A percentile compares a stretch with the other conserved stretches of the same genome.
These are phyloP conservation scores for Scrobipalpa costella DNA, from an alignment of 2,888 invertebrate species.

Conservation along the genomic window DNA sequence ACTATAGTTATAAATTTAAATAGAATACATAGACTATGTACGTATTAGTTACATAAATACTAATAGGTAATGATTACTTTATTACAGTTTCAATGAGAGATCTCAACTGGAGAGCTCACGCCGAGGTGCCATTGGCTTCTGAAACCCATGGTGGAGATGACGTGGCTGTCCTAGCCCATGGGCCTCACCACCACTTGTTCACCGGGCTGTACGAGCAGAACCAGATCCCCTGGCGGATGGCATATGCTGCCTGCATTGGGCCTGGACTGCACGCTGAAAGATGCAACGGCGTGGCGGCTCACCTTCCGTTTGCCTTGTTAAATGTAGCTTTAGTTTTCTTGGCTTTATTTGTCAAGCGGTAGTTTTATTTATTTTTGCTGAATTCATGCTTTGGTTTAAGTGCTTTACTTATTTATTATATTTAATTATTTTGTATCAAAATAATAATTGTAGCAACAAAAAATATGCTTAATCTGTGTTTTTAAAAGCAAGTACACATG, in stretches of 20 bases:
- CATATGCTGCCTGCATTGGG: slow-evolving; percentile 87
- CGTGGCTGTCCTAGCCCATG: slow-evolving; percentile 86
- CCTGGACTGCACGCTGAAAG: slow-evolving; percentile 49
- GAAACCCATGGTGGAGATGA: slow-evolving; percentile 91
- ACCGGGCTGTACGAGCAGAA: slow-evolving; percentile 89
- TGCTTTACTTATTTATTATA: too few relatives aligned
- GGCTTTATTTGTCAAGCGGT: neutral
- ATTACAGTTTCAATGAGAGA: neutral
- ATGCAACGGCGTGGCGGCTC: slow-evolving; percentile 10
- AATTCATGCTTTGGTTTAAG: too few relatives aligned
- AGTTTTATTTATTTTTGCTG: neutral
- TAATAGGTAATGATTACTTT: too few relatives aligned
- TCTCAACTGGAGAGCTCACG: slow-evolving; percentile 51
- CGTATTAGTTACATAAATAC: too few relatives aligned
- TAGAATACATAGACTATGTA: too few relatives aligned
- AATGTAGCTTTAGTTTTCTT: neutral
- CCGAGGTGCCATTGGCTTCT: slow-evolving; percentile 77
- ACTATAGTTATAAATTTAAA: too few relatives aligned
- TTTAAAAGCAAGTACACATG: too few relatives aligned
- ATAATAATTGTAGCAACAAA: too few relatives aligned
- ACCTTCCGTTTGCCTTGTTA: neutral
- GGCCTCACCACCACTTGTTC: slow-evolving; percentile 88
- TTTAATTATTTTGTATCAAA: too few relatives aligned
- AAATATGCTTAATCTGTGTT: too few relatives aligned
- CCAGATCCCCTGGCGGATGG: slow-evolving; percentile 88